Evolutionary conservation across 2,888 invertebrate species (phyloP), one percentile per base, ranked within the genome.

Genomic region (Proisotoma minuta): DNA sequence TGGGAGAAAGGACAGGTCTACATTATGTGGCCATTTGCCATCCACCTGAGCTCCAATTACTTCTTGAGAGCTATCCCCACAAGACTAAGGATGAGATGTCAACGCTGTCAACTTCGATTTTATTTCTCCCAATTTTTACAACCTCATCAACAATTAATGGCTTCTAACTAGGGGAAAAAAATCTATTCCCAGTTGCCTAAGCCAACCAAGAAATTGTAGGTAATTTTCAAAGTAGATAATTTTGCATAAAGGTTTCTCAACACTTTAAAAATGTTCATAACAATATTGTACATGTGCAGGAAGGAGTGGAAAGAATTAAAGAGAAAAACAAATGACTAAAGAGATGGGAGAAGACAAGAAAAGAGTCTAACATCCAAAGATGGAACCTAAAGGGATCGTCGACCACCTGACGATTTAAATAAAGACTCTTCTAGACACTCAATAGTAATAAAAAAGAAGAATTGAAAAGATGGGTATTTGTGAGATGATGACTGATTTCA

Each of bases 91-190:
- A n/a, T 54, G 18, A 23, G 20, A 54, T 39, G 29, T 26, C 52
- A 15, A 26, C 5, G 8, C 52, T 52, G 54, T 54, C 54, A 22
- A 24, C 3, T 54, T 28, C 54, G 39, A 54, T 54, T 54, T 39
- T 28, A 20, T 54, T 54, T 54, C 54, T 54, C 34, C 29, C 39
- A 20, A 39, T 39, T 54, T 28, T 54, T 22, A 49, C 39, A 8
- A 54, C 3, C 54, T 54, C 54, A 54, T 54, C 54, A 54, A 54
- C 54, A 54, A 54, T 54, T 54, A 54, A 54, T 54, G n/a, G n/a
- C n/a, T n/a, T n/a, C n/a, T n/a, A n/a, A n/a, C n/a, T n/a, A n/a
- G n/a, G n/a, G n/a, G n/a, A n/a, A n/a, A n/a, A n/a, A n/a, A n/a
- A n/a, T n/a, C n/a, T n/a, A n/a, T n/a, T n/a, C n/a, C n/a, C n/a